phyloP scores from a whole-genome alignment of 2,113 vertebrate genomes.

The Gnathonemus echidnorhynchus region DNA sequence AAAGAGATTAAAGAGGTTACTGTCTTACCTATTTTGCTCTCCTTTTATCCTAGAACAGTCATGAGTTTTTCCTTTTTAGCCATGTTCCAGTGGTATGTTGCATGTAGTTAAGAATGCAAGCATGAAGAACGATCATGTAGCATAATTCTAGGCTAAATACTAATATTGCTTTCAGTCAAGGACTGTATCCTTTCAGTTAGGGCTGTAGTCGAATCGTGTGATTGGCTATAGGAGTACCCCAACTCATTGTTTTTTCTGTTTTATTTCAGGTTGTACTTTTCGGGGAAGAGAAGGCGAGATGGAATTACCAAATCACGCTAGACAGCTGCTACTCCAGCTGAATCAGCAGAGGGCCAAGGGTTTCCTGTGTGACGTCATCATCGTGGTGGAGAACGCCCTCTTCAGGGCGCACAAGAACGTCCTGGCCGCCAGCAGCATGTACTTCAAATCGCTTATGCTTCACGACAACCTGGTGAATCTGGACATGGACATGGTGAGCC shows the following conservation, averaged over 20 bases:
- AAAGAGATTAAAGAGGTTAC: conserved; percentile 28
- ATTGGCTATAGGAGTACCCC: background rate
- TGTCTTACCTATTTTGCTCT: conserved; percentile 16
- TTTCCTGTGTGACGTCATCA: conserved; percentile 85
- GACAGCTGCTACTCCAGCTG: conserved; percentile 85
- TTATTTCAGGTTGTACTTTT: conserved; percentile 63
- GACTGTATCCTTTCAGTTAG: background rate
- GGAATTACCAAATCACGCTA: conserved; percentile 88
- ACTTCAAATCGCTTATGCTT: conserved; percentile 83
- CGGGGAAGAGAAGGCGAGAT: conserved; percentile 73
- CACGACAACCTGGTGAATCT: conserved; percentile 87
- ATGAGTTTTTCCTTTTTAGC: background rate
- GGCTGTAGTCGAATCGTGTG: background rate
- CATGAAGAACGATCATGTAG: background rate
- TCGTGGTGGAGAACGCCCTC: conserved; percentile 85
- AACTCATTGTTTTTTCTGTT: conserved; percentile 18
- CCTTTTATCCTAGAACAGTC: conserved; percentile 20
- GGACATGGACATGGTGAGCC: conserved; percentile 86
- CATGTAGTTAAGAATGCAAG: background rate
- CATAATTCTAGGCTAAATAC: background rate
- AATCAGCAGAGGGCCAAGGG: conserved; percentile 89
- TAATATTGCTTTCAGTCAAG: background rate
- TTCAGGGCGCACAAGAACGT: conserved; percentile 89
- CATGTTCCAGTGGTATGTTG: background rate
- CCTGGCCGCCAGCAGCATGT: conserved; percentile 84